These are phyloP conservation scores for Oxyura jamaicensis DNA, from an alignment of 2,113 vertebrate genomes.

Conservation along the genomic window DNA sequence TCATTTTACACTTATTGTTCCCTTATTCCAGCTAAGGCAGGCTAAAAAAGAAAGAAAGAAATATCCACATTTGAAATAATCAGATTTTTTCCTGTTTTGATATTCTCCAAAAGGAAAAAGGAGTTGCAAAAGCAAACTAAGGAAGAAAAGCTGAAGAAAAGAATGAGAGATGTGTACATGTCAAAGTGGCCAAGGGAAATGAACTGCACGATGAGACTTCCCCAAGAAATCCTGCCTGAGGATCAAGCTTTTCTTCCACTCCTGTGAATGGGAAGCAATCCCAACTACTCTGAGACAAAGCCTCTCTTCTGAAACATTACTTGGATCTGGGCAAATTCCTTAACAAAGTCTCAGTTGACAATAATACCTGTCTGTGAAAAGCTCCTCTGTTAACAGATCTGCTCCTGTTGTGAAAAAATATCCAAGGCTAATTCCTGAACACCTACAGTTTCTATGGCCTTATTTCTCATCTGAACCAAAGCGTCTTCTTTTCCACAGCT, in stretches of 20 bases:
- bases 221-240: accelerated
- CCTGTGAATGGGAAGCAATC: not conserved
- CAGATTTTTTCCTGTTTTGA: not conserved
- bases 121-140: not conserved
- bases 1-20: not conserved
- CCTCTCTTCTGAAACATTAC: not conserved
- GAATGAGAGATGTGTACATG: not conserved
- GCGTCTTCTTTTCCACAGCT: not conserved
- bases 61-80: not conserved
- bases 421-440: not conserved
- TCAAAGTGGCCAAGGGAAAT: not conserved
- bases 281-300: not conserved
- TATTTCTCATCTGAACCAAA: not conserved
- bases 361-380: not conserved
- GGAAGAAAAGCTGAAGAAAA: not conserved
- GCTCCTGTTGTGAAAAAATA: not conserved
- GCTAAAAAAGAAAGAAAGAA: not conserved
- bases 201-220: not conserved
- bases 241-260: not conserved
- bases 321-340: not conserved
- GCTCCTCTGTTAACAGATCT: not conserved
- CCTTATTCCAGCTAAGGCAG: not conserved
- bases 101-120: not conserved
- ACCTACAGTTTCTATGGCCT: not conserved
- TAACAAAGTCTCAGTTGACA: not conserved